Conservation (phyloP, 2,113 vertebrate genomes). For the Pelobates fuscus region DNA sequence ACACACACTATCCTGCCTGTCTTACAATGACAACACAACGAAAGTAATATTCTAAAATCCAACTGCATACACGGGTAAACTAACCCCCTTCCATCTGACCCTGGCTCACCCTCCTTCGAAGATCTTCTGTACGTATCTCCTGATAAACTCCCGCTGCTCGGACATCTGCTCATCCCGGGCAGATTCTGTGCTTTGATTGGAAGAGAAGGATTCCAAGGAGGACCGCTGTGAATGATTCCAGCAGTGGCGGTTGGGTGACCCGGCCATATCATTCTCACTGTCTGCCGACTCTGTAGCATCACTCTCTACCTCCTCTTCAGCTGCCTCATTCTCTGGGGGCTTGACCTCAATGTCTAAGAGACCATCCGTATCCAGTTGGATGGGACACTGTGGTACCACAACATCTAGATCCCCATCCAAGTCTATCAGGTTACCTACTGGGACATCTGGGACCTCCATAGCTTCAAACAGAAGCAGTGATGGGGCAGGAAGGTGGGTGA, state of each 20-base stretch:
- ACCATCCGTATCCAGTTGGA: constrained; percentile 49
- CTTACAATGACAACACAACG: too few relatives aligned
- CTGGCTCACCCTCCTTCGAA: constrained; percentile 82
- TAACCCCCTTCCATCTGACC: too few relatives aligned
- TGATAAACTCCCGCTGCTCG: constrained; percentile 81
- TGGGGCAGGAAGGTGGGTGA: background rate
- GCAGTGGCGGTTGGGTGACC: constrained; percentile 62
- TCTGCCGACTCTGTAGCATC: constrained; percentile 91
- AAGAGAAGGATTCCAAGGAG: constrained; percentile 85
- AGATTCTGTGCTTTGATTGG: constrained; percentile 78
- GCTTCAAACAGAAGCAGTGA: background rate
- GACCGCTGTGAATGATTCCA: constrained; percentile 76
- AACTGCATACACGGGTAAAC: too few relatives aligned
- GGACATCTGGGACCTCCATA: constrained; percentile 78
- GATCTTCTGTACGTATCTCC: constrained; percentile 87
- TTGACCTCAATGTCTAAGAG: constrained; percentile 25
- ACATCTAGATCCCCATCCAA: constrained; percentile 65
- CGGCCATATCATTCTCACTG: constrained; percentile 85
- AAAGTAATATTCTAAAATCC: too few relatives aligned
- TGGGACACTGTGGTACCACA: constrained; percentile 42
- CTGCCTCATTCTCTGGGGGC: constrained; percentile 20
- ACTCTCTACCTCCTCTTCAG: constrained; percentile 74
- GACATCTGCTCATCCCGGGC: constrained; percentile 65
- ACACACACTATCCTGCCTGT: too few relatives aligned
- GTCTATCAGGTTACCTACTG: constrained; percentile 82